Conservation (phyloP, 2,797 vertebrate species). For the Pangasius mekongensis region DNA sequence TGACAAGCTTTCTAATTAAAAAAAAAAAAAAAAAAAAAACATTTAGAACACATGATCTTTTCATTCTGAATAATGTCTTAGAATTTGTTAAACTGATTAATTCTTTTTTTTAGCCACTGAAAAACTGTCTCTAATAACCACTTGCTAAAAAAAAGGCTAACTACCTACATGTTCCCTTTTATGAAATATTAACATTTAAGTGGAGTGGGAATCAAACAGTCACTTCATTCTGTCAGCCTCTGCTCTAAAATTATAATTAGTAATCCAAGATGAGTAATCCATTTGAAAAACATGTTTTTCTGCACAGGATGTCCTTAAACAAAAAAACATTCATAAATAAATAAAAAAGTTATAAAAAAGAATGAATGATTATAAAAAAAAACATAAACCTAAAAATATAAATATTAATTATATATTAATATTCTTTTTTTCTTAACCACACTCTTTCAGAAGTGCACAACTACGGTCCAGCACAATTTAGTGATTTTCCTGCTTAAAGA, state of each 20-base stretch:
- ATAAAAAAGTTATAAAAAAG: not conserved
- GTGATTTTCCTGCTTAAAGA: not conserved
- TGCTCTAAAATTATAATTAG: not conserved
- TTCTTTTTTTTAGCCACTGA: not conserved
- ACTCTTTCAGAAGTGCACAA: not conserved
- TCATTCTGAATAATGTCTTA: not conserved
- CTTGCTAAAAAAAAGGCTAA: not conserved
- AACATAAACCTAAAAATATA: not conserved
- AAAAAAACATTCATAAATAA: not conserved
- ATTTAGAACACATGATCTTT: not conserved
- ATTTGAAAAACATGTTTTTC: not conserved
- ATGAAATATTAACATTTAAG: not conserved
- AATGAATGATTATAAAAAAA: not conserved
- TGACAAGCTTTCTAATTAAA: not conserved
- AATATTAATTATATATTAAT: too few relatives aligned
- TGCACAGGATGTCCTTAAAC: not conserved
- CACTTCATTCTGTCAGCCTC: not conserved
- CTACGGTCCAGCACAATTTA: not conserved
- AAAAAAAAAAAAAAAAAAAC: not conserved
- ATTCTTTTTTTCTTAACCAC: not conserved
- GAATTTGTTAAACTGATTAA: not conserved
- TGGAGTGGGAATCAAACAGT: not conserved
- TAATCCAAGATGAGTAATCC: not conserved
- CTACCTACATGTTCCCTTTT: too few relatives aligned
- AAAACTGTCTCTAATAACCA: not conserved